Base-by-base conservation (phyloP, 2,113 vertebrate species). In the Ciconia boyciana region DNA sequence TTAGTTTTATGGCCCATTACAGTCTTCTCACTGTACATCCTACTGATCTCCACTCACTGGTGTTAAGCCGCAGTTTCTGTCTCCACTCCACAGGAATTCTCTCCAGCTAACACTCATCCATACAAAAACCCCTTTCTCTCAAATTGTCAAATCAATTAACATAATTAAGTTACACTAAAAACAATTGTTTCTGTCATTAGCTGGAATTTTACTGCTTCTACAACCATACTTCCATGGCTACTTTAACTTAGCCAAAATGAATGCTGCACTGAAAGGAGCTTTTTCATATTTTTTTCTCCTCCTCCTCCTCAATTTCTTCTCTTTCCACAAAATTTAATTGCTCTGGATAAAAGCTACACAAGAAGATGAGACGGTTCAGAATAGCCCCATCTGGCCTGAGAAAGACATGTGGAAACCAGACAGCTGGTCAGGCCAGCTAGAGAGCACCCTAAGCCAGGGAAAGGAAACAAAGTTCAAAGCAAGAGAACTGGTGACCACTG, bases 1-100 rank as follows among this genome's bases (percentile, higher is more conserved):
- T 96, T 95, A 94, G 61, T 91, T 96, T 97, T 97, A 96, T 94
- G 81, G 91, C 90, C 95, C 95, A 97, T 96, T 96, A 96, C 74
- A 85, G 62, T 60, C 87, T 68, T 94, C 93, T 93, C 76, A 89
- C 96, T 89, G 87, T 96, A 96, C 94, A 79, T 94, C 89, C 93
- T 94, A 96, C 95, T 87, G 94, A 94, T 96, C 81, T 87, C 77
- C 78, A 76, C 1, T 69, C 82, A 85, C 64, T 87, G 74, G 52
- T 44, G 57, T 62, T 96, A 96, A 96, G 94, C 87, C 1, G 9
- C 62, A 83, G 84, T 49, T 95, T 94, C 94, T 85, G 75, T 95
- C 91, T 96, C 57, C 36, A 76, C 93, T 90, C 92, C 85, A 61
- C 90, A 65, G 91, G 93, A 95, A 89, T 72, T 91, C 84, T 94